Percentiles rank a stretch among this genome's conserved stretches.
These are phyloP conservation scores for Neosalanx taihuensis DNA, from an alignment of 2,797 vertebrate species.

Conservation along the genomic window DNA sequence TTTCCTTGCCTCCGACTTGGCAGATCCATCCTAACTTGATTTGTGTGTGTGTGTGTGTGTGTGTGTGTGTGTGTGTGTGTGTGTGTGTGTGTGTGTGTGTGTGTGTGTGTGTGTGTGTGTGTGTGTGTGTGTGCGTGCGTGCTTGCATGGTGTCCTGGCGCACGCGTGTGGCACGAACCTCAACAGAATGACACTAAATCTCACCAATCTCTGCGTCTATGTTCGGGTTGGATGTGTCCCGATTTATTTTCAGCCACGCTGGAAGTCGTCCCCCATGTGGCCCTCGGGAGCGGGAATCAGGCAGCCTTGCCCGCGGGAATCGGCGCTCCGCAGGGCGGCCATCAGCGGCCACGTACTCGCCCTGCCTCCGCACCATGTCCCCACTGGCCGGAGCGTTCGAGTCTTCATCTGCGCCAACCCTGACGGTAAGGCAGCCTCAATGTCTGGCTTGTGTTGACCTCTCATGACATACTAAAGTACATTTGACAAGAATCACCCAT, in stretches of 20 bases:
- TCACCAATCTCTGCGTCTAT: constrained; percentile 10
- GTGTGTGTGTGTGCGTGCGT: constrained; percentile 43
- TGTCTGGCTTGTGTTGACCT: neutral
- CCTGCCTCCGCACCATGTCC: constrained; percentile 85
- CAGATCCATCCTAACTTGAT: constrained; percentile 56
- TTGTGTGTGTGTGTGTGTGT: constrained; percentile 5
- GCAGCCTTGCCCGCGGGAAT: constrained; percentile 87
- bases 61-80: constrained; percentile 20
- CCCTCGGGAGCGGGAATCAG: constrained; percentile 82
- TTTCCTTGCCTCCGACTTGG: constrained; percentile 28
- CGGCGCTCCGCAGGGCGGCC: constrained; percentile 86
- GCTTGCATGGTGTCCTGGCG: constrained; percentile 31
- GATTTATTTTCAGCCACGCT: constrained; percentile 65
- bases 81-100: constrained; percentile 21
- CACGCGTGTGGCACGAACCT: neutral
- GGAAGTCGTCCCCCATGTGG: constrained; percentile 87
- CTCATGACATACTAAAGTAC: neutral
- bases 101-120: constrained; percentile 6
- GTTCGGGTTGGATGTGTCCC: constrained; percentile 14
- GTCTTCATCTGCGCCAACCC: constrained; percentile 95
- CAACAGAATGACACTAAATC: neutral
- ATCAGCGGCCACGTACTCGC: constrained; percentile 86
- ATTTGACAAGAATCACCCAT: constrained; percentile 12
- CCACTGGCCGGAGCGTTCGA: constrained; percentile 88
- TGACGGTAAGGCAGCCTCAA: constrained; percentile 78